Base-by-base conservation (phyloP, 2,797 vertebrate genomes). In the Channa striata region DNA sequence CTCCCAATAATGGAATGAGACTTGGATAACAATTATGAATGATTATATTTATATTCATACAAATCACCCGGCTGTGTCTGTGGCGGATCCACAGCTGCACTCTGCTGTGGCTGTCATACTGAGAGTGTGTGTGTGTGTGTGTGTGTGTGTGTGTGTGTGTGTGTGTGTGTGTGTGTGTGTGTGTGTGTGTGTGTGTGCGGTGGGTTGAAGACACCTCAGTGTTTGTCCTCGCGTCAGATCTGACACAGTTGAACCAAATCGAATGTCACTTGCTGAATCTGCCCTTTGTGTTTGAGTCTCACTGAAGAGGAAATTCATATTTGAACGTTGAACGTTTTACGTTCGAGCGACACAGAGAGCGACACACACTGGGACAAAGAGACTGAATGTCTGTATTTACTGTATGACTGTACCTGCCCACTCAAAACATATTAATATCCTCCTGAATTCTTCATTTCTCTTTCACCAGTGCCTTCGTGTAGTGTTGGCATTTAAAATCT, bases 31-130 rank as follows among this genome's bases (percentile, higher is more conserved):
- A 10, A 62, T 11, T 11, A 21, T 58, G 10, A 36, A n/a, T 20
- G 13, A 43, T 49, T 13, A 40, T 47, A 17, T 53, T 69, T n/a
- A 64, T 53, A 64, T 59, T 59, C 21, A 42, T 40, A 23, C 58
- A 42, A 51, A 40, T 25, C 52, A 12, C 58, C 9, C 37, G n/a
- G 57, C 37, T 57, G 58, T 33, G 52, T 68, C 46, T 2, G 9
- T 8, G 6, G 20, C 36, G 33, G 39, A 46, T 33, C 47, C 40
- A 11, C 51, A 74, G 50, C 44, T 37, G 25, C 20, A 25, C 30
- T 1, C 12, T 37, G 20, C 8, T 12, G 19, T 4, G 30, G 4
- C 5, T 53, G 19, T 39, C 19, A 8, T 16, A 10, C 10, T 11
- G 5, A 54, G 13, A n/a, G n/a, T n/a, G n/a, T n/a, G n/a, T n/a